Evolutionary conservation across 2,888 invertebrate species (phyloP).

Genomic region (Aleiodes testaceus): DNA sequence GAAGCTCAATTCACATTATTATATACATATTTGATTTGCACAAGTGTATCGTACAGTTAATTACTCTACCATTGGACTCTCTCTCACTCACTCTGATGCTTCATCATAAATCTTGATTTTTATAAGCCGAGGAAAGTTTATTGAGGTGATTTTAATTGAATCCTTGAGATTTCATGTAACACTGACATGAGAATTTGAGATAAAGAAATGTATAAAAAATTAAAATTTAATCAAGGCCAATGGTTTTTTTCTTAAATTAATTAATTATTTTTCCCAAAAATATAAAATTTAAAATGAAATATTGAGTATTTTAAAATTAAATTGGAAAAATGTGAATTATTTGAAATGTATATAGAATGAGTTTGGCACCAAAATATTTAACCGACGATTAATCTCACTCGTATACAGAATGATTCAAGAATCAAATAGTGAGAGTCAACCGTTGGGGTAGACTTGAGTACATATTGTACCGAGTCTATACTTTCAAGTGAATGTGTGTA

Average conservation of each 20-base stretch:
- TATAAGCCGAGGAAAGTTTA: slow-evolving; percentile 36
- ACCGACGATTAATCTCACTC: slow-evolving; percentile 68
- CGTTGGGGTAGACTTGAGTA: slow-evolving; percentile 67
- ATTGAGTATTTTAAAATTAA: neutral
- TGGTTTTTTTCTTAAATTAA: neutral
- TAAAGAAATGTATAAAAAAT: slow-evolving; percentile 1
- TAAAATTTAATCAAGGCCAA: neutral
- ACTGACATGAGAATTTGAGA: no score
- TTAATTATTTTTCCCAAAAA: neutral
- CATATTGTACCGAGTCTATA: slow-evolving; percentile 65
- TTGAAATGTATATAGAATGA: slow-evolving; percentile 45
- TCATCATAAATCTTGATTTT: slow-evolving; percentile 58
- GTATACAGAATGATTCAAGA: slow-evolving; percentile 71
- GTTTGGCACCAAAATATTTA: slow-evolving; percentile 68
- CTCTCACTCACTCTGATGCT: slow-evolving; percentile 54
- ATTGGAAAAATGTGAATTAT: no score
- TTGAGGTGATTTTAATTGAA: slow-evolving; percentile 14
- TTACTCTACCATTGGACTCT: slow-evolving; percentile 50
- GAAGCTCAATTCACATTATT: slow-evolving; percentile 20
- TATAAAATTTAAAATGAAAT: neutral
- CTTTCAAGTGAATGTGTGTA: slow-evolving; percentile 39
- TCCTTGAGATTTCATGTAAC: slow-evolving; percentile 17
- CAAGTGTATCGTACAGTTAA: slow-evolving; percentile 63
- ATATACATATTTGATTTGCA: slow-evolving; percentile 54
- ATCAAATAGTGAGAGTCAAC: slow-evolving; percentile 72